These are phyloP conservation scores for Drosophila algonquin DNA, from an alignment of 2,888 invertebrate genomes.

Conservation along the genomic window DNA sequence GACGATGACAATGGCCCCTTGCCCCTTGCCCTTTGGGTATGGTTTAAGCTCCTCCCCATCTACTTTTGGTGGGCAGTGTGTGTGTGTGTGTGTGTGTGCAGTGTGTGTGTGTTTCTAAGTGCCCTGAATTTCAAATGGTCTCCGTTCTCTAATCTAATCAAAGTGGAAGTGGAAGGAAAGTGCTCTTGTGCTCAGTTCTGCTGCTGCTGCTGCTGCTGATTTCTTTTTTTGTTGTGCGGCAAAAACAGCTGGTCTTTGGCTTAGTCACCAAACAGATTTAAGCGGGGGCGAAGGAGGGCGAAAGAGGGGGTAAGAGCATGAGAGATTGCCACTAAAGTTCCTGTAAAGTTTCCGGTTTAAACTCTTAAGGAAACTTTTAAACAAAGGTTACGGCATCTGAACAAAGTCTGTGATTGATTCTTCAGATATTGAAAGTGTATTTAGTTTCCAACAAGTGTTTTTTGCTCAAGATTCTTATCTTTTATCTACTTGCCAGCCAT, in stretches of 20 bases:
- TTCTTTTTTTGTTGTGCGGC: background rate
- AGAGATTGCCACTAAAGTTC: background rate
- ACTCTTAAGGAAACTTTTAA: background rate
- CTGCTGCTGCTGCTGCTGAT: background rate
- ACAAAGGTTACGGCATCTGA: background rate
- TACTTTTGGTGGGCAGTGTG: conserved; percentile 5
- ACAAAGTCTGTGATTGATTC: background rate
- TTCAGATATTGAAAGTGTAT: background rate
- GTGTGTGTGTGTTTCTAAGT: conserved; percentile 10
- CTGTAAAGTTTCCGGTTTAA: background rate
- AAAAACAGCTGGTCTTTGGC: conserved; percentile 10
- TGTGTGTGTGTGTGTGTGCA: background rate
- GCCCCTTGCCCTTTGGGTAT: background rate
- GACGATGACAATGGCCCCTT: conserved; percentile 12
- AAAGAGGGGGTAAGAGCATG: background rate
- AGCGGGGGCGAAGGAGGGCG: background rate
- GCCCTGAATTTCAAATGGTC: conserved; percentile 21
- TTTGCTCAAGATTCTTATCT: background rate
- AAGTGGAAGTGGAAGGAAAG: background rate
- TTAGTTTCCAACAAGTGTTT: background rate
- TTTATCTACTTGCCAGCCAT: background rate
- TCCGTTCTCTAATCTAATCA: conserved; percentile 20
- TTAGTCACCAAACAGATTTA: background rate
- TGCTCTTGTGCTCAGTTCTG: conserved; percentile 2
- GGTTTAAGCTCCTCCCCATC: background rate